Base-by-base conservation (phyloP, 2,888 invertebrate genomes). In the Phrixothrix hirtus region DNA sequence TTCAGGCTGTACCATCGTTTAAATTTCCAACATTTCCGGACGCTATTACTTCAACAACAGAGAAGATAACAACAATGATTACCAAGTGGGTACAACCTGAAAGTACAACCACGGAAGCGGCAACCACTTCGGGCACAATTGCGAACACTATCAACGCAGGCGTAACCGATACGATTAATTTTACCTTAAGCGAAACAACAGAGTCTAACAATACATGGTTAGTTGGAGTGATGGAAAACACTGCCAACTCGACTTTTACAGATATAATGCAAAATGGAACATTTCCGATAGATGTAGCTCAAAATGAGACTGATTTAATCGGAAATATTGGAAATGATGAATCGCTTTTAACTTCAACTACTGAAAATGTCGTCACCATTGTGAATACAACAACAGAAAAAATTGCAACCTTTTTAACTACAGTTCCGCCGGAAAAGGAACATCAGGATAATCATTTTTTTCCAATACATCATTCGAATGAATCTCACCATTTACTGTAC, bases 401-500 rank as follows among this genome's bases (percentile, higher is more conserved):
- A 31, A 12, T 13, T 3, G 11, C 13, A 12, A 13, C 9, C 11
- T 2, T 31, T 2, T 31, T 31, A 4, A 12, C 31, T 11, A 31
- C 31, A 2, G 13, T 13, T 11, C 7, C 31, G 9, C 7, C 31
- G 2, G 31, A 31, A 31, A 4, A 7, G 7, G 21, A 21, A 5
- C 21, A 21, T 21, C 21, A 21, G 3, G 7, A 3, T 5, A 3
- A 21, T 21, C 4, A 7, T 21, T 21, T 5, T 21, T 21, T 21
- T 21, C 21, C 21, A 7, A 7, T 5, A 35, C 21, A 30, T 11
- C 37, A 39, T n/a, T 46, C 48, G 2, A 42, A 54, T 37, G 30
- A 54, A 9, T 26, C 32, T 10, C 32, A 62, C 10, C 37, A 47
- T 10, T 44, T 57, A 1, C 39, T 62, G 4, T 64, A 62, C 30